Percentiles rank a stretch among this genome's conserved stretches.
These are phyloP conservation scores for Tursiops truncatus DNA, from an alignment of 2,113 vertebrate species.

Conservation along the genomic window DNA sequence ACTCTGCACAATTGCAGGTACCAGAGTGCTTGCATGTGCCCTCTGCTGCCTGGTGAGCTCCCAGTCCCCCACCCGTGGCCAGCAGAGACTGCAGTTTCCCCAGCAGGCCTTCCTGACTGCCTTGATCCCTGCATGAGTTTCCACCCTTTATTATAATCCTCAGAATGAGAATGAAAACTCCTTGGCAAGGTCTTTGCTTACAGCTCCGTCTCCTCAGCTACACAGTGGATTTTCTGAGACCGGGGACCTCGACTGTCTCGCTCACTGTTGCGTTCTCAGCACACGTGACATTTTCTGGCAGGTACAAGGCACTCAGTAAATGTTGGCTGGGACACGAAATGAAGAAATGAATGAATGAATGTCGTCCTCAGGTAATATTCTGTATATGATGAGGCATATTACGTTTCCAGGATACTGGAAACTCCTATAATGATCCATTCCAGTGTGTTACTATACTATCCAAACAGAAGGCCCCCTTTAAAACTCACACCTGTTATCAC, in stretches of 20 bases:
- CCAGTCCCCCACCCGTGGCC: accelerated
- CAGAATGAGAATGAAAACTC: background rate
- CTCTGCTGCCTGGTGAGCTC: background rate
- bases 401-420: background rate
- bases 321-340: background rate
- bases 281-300: background rate
- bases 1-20: accelerated
- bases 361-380: background rate
- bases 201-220: background rate
- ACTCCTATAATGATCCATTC: background rate
- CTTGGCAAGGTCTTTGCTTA: background rate
- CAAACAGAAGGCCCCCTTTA: background rate
- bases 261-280: background rate
- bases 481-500: background rate
- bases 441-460: background rate
- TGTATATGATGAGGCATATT: background rate
- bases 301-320: background rate
- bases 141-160: background rate
- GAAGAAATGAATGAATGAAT: background rate
- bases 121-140: background rate
- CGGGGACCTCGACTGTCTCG: background rate
- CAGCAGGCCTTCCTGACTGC: background rate
- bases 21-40: background rate
- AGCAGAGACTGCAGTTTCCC: background rate
- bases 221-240: background rate